Evolutionary conservation across 2,113 vertebrate genomes (phyloP).

Genomic region (Cranoglanis bouderius): DNA sequence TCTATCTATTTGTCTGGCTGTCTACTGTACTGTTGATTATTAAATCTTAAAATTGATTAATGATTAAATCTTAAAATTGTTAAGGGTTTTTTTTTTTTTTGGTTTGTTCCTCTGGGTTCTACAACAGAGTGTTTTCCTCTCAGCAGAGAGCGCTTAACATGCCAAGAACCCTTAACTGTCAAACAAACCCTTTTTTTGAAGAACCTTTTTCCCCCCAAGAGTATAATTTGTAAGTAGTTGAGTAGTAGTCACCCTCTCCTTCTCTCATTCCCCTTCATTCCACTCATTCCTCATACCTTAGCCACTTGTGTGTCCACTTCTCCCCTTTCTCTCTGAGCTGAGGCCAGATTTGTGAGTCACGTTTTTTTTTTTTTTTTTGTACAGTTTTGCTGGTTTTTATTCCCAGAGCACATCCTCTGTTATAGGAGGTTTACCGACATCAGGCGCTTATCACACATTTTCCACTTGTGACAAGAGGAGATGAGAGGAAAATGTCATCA

Average conservation of each 20-base stretch:
- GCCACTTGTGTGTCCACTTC: not conserved
- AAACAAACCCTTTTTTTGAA: not conserved
- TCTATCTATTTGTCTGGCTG: not conserved
- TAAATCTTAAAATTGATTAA: no score
- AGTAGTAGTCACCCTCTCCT: not conserved
- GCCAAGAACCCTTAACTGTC: not conserved
- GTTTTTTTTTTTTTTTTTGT: not conserved
- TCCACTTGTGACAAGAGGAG: conserved; percentile 36
- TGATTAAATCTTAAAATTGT: not conserved
- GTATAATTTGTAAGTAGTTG: not conserved
- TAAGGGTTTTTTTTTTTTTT: not conserved
- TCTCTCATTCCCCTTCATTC: not conserved
- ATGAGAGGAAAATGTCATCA: conserved; percentile 14
- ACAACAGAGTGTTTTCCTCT: not conserved
- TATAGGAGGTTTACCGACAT: conserved; percentile 31
- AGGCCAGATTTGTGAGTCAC: not conserved
- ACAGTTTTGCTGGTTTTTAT: conserved; percentile 33
- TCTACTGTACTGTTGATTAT: not conserved
- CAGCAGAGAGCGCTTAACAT: not conserved
- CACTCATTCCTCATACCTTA: not conserved
- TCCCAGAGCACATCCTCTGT: conserved; percentile 58
- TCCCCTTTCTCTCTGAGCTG: not conserved
- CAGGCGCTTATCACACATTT: conserved; percentile 35
- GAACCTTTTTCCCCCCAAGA: not conserved
- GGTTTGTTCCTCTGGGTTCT: not conserved